Conservation (phyloP, 2,797 vertebrate species). For the Chaetophractus vellerosus region DNA sequence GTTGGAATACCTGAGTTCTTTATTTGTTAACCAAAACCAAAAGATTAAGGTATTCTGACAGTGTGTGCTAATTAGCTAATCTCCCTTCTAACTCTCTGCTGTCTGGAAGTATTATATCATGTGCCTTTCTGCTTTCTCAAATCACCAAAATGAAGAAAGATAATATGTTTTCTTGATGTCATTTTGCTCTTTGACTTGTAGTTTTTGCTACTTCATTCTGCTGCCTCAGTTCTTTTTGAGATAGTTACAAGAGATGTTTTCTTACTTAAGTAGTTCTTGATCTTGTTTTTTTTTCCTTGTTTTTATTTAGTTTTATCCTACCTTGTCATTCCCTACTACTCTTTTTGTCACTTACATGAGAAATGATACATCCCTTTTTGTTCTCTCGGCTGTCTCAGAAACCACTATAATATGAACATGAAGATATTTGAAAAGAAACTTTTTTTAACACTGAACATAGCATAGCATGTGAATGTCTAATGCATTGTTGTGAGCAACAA, state of each 20-base stretch:
- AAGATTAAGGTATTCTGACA: too few relatives aligned
- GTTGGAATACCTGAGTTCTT: too few relatives aligned
- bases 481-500: not conserved
- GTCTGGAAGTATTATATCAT: not conserved
- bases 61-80: not conserved
- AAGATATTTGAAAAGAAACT: not conserved
- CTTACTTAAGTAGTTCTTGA: not conserved
- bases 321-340: not conserved
- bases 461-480: not conserved
- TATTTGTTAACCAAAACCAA: too few relatives aligned
- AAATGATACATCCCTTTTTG: not conserved
- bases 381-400: not conserved
- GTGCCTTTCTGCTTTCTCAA: not conserved
- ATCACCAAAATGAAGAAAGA: not conserved
- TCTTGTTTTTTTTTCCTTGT: not conserved
- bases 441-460: not conserved
- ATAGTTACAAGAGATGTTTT: fast-evolving
- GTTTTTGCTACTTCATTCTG: too few relatives aligned
- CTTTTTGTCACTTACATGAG: not conserved
- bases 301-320: not conserved
- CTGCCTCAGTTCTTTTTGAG: too few relatives aligned
- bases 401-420: not conserved
- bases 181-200: not conserved
- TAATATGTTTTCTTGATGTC: not conserved
- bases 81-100: not conserved